These are phyloP conservation scores for Oscheius myriophilus DNA, from an alignment of 2,888 invertebrate species.

Conservation along the genomic window DNA sequence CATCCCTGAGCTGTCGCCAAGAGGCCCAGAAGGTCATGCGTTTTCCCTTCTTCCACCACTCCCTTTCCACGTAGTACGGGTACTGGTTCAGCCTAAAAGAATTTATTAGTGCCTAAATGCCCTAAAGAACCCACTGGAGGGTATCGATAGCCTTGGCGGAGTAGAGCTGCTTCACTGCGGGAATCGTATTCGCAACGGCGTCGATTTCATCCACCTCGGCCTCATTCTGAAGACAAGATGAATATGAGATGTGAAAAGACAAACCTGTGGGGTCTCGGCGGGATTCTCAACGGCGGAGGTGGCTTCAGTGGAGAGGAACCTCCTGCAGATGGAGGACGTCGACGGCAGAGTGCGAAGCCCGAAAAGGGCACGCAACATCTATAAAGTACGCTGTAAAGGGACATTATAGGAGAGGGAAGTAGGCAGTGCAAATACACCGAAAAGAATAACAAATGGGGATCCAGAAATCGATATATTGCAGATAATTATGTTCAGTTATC, in stretches of 20 bases:
- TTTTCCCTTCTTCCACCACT: slow-evolving; percentile 70
- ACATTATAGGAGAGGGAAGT: too few species aligned
- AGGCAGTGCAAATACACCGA: too few species aligned
- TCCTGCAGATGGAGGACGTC: slow-evolving; percentile 5
- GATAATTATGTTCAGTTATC: not conserved
- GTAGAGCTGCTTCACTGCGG: slow-evolving; percentile 3
- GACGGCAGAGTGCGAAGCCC: slow-evolving; percentile 11
- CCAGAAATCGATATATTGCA: too few species aligned
- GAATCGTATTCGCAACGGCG: not conserved
- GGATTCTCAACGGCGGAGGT: not conserved
- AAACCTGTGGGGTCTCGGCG: not conserved
- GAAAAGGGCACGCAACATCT: slow-evolving; percentile 15
- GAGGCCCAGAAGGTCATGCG: slow-evolving; percentile 78
- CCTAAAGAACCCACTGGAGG: slow-evolving; percentile 17
- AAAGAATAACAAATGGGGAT: too few species aligned
- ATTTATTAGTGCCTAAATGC: not conserved
- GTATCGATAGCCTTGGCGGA: slow-evolving; percentile 1
- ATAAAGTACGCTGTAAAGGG: not conserved
- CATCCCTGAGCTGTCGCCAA: slow-evolving; percentile 86
- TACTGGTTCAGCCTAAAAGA: slow-evolving; percentile 51
- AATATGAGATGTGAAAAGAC: not conserved
- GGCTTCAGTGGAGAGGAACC: slow-evolving; percentile 10
- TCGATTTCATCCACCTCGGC: not conserved
- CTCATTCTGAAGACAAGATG: too few species aligned
- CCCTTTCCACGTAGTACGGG: slow-evolving; percentile 67